These are phyloP conservation scores for Nomada fucata DNA, from an alignment of 2,888 invertebrate species.

Conservation along the genomic window DNA sequence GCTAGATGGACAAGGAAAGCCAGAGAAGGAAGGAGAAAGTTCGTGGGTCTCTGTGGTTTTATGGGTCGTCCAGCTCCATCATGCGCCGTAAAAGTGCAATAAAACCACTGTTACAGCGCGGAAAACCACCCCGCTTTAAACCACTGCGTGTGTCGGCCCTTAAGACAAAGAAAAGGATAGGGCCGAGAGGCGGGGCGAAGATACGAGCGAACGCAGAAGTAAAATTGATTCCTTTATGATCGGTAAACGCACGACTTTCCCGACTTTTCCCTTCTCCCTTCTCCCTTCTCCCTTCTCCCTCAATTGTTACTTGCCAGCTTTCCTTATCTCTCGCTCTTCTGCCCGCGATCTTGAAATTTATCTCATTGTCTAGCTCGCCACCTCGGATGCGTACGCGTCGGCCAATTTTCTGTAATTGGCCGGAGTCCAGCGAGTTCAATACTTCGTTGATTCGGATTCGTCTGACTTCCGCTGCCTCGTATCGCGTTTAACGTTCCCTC, in stretches of 20 bases:
- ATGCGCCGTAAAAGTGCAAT: slow-evolving; percentile 83
- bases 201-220: slow-evolving; percentile 59
- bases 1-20: not conserved
- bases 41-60: slow-evolving; percentile 77
- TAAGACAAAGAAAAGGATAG: slow-evolving; percentile 60
- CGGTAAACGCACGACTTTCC: slow-evolving; percentile 72
- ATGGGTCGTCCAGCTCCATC: slow-evolving; percentile 83
- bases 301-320: not conserved
- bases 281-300: slow-evolving; percentile 4
- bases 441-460: not conserved
- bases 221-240: slow-evolving; percentile 84
- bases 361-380: too few relatives aligned
- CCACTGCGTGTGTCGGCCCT: slow-evolving; percentile 75
- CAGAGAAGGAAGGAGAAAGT: slow-evolving; percentile 63
- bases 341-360: not conserved
- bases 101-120: slow-evolving; percentile 81
- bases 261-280: not conserved
- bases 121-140: slow-evolving; percentile 75
- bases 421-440: not conserved
- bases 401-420: not conserved
- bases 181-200: slow-evolving; percentile 46
- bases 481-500: not conserved
- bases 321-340: not conserved
- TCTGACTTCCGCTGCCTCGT: too few relatives aligned
- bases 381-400: too few relatives aligned